Evolutionary conservation across 2,797 vertebrate species (phyloP), one percentile per base, ranked within the genome.

Genomic region (Gallinago solitaria): DNA sequence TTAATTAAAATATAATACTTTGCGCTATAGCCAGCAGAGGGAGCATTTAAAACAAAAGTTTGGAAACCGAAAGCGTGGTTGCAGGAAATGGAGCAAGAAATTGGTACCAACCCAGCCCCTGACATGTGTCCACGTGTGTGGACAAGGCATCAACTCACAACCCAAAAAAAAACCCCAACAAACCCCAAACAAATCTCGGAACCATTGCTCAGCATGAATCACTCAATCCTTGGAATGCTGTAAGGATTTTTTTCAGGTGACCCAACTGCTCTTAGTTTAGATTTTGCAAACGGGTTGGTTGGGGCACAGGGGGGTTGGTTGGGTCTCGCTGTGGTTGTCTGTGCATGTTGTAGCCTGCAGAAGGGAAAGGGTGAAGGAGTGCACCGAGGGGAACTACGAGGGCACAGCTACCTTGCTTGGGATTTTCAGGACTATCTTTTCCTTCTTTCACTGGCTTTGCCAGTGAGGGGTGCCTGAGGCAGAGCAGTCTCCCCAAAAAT

Each of bases 11-110:
- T 7, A 5, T 10, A 43, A 18, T 37, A 3, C 60, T 68, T 56
- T 61, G 17, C 39, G 12, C 27, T 24, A 1, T 0, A 71, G 71
- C 94, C 96, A 87, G 92, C 96, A 97, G 96, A 96, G 94, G 96
- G 96, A 90, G 94, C 61, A 5, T 61, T 41, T 37, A 74, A 87
- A 83, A 67, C 64, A 20, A 33, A 32, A 48, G 1, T 11, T 69
- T 5, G 43, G 28, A 53, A 43, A 11, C 30, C 0, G 3, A 54
- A 65, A 63, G 11, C 16, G 0, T 33, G 60, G 0, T 5, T 20
- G 28, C 7, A 11, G 60, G 60, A 94, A 60, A 27, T 14, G 33
- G 27, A 20, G 4, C 37, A 5, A 47, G 81, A 48, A 11, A 3
- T 19, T 17, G 4, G 18, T 15, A 74, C 13, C 63, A 68, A 12